Evolutionary conservation across 2,888 invertebrate species (phyloP).

Genomic region (Acanthoscelides obtectus): DNA sequence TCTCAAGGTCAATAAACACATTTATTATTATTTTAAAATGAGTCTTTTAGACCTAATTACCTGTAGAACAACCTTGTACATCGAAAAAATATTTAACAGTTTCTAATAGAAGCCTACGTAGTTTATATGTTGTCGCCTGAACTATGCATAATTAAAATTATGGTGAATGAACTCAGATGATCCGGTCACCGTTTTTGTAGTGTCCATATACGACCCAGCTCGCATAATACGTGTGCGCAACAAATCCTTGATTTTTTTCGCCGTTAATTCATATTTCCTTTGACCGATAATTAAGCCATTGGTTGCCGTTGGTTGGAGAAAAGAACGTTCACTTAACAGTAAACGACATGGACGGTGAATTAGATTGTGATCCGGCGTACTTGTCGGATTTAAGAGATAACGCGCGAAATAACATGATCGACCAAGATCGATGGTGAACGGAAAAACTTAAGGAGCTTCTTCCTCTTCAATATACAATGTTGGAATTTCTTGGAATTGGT

Average conservation of each 20-base stretch:
- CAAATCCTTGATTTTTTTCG: background rate
- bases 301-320: background rate
- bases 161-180: too few species aligned
- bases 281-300: background rate
- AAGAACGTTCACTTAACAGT: background rate
- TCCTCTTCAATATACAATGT: background rate
- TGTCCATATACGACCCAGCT: background rate
- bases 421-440: background rate
- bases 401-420: background rate
- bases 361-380: background rate
- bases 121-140: too few species aligned
- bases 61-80: too few species aligned
- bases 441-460: background rate
- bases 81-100: too few species aligned
- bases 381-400: background rate
- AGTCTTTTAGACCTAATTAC: too few species aligned
- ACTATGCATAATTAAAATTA: too few species aligned
- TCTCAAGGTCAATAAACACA: too few species aligned
- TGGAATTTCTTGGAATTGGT: background rate
- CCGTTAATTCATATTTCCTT: background rate
- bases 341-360: background rate
- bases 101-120: too few species aligned
- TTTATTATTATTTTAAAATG: too few species aligned
- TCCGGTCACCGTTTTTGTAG: too few species aligned
- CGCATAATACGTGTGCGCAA: background rate